Percentiles rank a stretch among this genome's conserved stretches.
phyloP scores from a whole-genome alignment of 2,113 vertebrate species.

The Beaufortia kweichowensis region DNA sequence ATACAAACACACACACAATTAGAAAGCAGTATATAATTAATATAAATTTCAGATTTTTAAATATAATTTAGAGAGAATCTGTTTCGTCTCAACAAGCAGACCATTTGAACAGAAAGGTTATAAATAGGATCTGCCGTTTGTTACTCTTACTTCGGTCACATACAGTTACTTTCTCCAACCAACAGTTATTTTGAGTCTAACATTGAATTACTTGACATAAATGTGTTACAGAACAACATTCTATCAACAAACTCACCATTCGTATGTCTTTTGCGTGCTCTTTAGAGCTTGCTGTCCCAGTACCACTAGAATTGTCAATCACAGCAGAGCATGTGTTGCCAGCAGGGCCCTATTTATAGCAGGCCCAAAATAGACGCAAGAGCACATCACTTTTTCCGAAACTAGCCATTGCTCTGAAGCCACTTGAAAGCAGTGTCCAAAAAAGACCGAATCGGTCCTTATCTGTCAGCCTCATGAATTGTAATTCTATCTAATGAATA shows the following conservation, averaged over 20 bases:
- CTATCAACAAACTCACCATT: constrained; percentile 71
- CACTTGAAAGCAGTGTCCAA: constrained; percentile 35
- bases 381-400: constrained; percentile 75
- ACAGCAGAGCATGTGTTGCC: constrained; percentile 75
- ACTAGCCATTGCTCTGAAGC: constrained; percentile 59
- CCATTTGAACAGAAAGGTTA: constrained; percentile 63
- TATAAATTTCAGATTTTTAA: not conserved
- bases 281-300: constrained; percentile 65
- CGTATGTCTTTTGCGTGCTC: constrained; percentile 64
- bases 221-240: constrained; percentile 20
- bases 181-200: not conserved
- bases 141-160: constrained; percentile 26
- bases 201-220: constrained; percentile 31
- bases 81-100: constrained; percentile 59
- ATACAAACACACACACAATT: not conserved
- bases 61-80: not conserved
- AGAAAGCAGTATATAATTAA: not conserved
- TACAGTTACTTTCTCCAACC: not conserved
- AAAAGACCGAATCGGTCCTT: not conserved
- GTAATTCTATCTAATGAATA: not conserved
- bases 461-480: not conserved
- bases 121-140: constrained; percentile 71
- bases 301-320: constrained; percentile 74
- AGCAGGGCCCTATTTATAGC: constrained; percentile 76
- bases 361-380: constrained; percentile 76